phyloP scores from a whole-genome alignment of 92 coral and sea anemone genomes.

The Actinostola sp. region DNA sequence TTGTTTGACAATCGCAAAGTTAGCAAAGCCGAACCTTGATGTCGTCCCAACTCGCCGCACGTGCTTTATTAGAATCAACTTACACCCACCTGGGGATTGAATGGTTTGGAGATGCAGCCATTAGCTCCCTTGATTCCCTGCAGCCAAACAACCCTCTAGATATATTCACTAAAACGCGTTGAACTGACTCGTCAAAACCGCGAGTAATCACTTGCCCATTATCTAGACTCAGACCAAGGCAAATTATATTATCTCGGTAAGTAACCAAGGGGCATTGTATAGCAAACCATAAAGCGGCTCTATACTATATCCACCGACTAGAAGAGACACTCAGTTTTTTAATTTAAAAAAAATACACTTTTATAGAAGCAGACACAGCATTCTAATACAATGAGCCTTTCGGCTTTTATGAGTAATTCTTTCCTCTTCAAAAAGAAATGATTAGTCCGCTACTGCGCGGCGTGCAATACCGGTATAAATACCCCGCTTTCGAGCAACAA shows the following conservation, averaged over 20 bases:
- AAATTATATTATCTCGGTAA: neutral
- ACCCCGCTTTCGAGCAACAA: neutral
- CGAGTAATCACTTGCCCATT: too few relatives aligned
- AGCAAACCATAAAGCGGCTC: too few relatives aligned
- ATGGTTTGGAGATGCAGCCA: neutral
- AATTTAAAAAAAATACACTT: constrained; percentile 12
- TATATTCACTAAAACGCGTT: neutral
- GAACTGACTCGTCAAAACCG: neutral
- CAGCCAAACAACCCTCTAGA: neutral
- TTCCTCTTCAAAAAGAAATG: neutral
- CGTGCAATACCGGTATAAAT: neutral
- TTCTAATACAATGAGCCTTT: neutral
- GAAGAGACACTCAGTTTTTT: too few relatives aligned
- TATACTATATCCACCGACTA: neutral
- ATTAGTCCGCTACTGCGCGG: neutral
- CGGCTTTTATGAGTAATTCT: neutral
- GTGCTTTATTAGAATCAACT: neutral
- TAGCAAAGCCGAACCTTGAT: constrained; percentile 7
- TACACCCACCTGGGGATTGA: neutral
- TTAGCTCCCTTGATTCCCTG: neutral
- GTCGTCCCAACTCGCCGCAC: constrained; percentile 7
- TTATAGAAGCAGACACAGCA: neutral
- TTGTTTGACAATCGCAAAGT: constrained; percentile 26
- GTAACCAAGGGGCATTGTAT: neutral
- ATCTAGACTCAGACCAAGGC: too few relatives aligned